phyloP scores from a whole-genome alignment of 2,888 invertebrate species.

The Pristionchus mayeri region DNA sequence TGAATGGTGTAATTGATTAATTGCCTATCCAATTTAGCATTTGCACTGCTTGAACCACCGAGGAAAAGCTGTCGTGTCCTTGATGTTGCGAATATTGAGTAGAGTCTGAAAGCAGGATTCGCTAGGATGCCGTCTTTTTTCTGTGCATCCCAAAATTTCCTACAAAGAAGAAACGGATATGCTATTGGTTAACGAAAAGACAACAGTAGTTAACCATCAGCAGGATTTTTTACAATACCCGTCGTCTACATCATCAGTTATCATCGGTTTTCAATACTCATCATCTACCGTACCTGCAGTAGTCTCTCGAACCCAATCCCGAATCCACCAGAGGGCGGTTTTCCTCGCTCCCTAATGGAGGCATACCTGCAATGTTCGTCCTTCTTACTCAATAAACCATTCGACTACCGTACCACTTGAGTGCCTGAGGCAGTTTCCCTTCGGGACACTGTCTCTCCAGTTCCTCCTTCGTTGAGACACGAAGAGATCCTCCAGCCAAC shows the following conservation, averaged over 20 bases:
- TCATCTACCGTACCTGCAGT: slow-evolving; percentile 80
- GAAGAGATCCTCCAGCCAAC: slow-evolving; percentile 92
- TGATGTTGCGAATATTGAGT: slow-evolving; percentile 88
- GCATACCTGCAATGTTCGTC: slow-evolving; percentile 66
- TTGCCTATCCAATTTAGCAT: slow-evolving; percentile 57
- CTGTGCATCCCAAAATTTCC: not conserved
- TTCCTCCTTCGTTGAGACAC: slow-evolving; percentile 85
- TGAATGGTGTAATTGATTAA: not conserved
- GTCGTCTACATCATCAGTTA: not conserved
- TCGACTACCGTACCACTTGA: slow-evolving; percentile 21
- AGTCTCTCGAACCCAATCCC: slow-evolving; percentile 95
- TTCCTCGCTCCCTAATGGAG: slow-evolving; percentile 85
- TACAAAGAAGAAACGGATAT: no score
- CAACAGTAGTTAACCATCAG: no score
- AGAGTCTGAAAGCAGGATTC: slow-evolving; percentile 79
- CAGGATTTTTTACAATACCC: no score
- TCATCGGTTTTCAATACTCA: not conserved
- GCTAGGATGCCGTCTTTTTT: not conserved
- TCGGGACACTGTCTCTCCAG: slow-evolving; percentile 58
- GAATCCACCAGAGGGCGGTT: slow-evolving; percentile 92
- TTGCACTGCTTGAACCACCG: slow-evolving; percentile 84
- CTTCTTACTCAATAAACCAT: not conserved
- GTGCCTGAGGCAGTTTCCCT: slow-evolving; percentile 39
- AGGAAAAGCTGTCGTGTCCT: slow-evolving; percentile 94
- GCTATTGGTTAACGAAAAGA: no score